Base-by-base conservation (phyloP, 1,140 invertebrate genomes). In the Potamilus streckersoni region DNA sequence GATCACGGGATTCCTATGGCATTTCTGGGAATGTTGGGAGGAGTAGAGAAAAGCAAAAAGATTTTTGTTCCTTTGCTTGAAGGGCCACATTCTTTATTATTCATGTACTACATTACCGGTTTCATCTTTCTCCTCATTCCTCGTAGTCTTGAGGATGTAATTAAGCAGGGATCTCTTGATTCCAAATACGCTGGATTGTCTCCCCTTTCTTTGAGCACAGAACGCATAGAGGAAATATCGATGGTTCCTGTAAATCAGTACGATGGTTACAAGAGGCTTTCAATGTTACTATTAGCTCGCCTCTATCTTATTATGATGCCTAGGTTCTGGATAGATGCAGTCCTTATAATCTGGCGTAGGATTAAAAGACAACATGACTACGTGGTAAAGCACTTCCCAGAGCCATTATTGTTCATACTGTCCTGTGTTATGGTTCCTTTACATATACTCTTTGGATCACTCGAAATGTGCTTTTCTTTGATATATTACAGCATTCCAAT, bases 11-110 rank as follows among this genome's bases (percentile, higher is more conserved):
- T 49, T 63, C 74, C 74, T 17, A 56, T 76, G 58, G 74, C 69
- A 38, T 76, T 70, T 71, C 58, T 76, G 31, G 65, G 68, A 1
- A 63, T 76, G 55, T 58, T 76, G 15, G 74, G 38, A n/a, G 74
- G 74, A 8, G 59, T 76, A 58, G 61, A 76, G 55, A 71, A 76
- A 38, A 76, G 74, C 58, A 63, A 55, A 38, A 57, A 70, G 13
- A 23, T 70, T 11, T 76, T 76, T 57, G n/a, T 70, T 8, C 74
- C 74, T 23, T 23, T 49, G 17, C 59, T 76, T 14, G 74, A 69
- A 12, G 74, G 74, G 19, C 74, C 74, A 13, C 56, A 62, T 17
- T 15, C 14, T 65, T 62, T 76, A 23, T 23, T 76, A 2, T 12
- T 58, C 14, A 57, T 57, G 20, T 76, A 57, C 27, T 71, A 76